phyloP scores from a whole-genome alignment of 2,888 invertebrate genomes.

The Melinopterus prodromus region DNA sequence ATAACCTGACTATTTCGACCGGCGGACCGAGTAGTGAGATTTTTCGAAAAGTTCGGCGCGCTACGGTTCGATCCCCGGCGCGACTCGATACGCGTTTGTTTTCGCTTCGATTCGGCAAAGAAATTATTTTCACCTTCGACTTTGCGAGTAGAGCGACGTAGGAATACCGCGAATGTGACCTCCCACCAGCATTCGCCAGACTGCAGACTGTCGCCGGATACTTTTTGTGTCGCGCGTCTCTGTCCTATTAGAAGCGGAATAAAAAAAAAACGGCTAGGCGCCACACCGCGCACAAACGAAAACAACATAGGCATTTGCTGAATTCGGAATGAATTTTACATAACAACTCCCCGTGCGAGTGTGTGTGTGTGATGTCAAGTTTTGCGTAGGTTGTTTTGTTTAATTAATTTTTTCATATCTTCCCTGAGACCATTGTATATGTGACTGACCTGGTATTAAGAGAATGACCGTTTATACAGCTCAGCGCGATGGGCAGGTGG shows the following conservation, averaged over 20 bases:
- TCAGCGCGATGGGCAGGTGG: no score
- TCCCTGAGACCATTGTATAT: no score
- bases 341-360: not conserved
- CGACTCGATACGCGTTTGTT: not conserved
- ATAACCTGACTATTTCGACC: not conserved
- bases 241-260: constrained; percentile 4
- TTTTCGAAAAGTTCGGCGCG: not conserved
- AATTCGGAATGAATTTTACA: not conserved
- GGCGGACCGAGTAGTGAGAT: no score
- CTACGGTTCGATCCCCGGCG: not conserved
- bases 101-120: not conserved
- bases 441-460: no score
- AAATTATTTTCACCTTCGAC: not conserved
- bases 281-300: not conserved
- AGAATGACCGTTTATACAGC: no score
- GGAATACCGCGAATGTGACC: not conserved
- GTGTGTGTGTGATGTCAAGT: not conserved
- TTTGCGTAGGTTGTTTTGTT: not conserved
- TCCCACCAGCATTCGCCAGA: not conserved
- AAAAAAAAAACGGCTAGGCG: not conserved
- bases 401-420: no score
- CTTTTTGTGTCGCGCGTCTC: not conserved
- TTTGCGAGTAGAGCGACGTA: not conserved
- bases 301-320: constrained; percentile 4
- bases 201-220: not conserved